Percentiles rank a stretch among this genome's conserved stretches.
Conservation (phyloP, 37 sponge, comb jelly and placozoan genomes). For the Petrosia ficiformis region DNA sequence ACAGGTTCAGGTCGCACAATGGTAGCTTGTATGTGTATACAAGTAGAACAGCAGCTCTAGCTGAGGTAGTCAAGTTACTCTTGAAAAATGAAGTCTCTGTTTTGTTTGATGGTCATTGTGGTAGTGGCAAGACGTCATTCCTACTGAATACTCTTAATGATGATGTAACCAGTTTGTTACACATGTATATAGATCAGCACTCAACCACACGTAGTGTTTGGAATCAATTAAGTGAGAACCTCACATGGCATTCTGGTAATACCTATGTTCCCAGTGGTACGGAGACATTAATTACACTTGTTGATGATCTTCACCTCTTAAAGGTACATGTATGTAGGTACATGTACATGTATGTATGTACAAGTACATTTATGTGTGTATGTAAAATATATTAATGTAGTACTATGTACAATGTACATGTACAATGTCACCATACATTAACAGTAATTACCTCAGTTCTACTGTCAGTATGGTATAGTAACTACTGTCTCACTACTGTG, state of each 20-base stretch:
- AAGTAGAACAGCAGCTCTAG: background rate
- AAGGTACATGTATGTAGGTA: conserved; percentile 6
- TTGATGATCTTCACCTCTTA: conserved; percentile 70
- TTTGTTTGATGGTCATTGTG: conserved; percentile 40
- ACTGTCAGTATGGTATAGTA: too few species aligned
- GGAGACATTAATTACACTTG: conserved; percentile 45
- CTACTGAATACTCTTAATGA: conserved; percentile 16
- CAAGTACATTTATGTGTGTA: too few species aligned
- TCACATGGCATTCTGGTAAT: conserved; percentile 78
- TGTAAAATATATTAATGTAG: too few species aligned
- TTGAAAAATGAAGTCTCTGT: conserved; percentile 32
- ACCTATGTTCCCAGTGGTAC: conserved; percentile 55
- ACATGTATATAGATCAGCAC: conserved; percentile 21
- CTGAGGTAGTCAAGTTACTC: conserved; percentile 15
- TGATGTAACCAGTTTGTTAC: conserved; percentile 10
- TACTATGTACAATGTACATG: too few species aligned
- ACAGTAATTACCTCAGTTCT: too few species aligned
- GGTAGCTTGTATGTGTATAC: background rate
- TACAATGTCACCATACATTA: too few species aligned
- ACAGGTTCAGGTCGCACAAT: background rate
- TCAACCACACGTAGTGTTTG: conserved; percentile 18
- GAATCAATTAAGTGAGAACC: conserved; percentile 14
- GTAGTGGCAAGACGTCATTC: conserved; percentile 65
- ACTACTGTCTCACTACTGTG: too few species aligned
- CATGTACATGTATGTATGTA: background rate